Evolutionary conservation across 2,888 invertebrate species (phyloP), one percentile per base, ranked within the genome.

Genomic region (Polydrusus tereticollis): DNA sequence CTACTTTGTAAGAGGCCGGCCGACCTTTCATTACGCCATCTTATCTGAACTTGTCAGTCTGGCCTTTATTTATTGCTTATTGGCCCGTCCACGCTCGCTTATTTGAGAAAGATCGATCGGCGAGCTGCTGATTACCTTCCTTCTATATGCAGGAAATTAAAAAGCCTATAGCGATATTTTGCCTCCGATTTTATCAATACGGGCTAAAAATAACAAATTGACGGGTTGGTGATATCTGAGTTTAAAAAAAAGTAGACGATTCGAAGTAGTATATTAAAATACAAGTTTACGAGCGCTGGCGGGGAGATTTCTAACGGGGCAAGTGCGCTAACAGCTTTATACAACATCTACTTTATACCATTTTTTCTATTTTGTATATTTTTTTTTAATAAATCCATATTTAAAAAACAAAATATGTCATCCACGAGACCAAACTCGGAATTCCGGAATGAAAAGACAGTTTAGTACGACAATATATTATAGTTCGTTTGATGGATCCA

Each of bases 31-130:
- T 55, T 29, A 55, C 52, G 52, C 14, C 52, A 29, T 55, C 52
- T 55, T 55, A 55, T 55, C 52, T 55, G 52, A 55, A 55, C 52
- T 55, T 55, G 52, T 55, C 52, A 55, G 52, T 55, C 52, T 29
- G 29, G 18, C 52, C 52, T 55, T 55, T 55, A 55, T 55, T 55
- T 55, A 55, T 55, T 55, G 52, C 52, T 55, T 55, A 55, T 55
- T 55, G 52, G 52, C 52, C 52, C 52, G 52, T 55, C 52, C 16
- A 55, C 18, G 52, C 12, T 55, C 52, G 52, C 18, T 55, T 55
- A 29, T 55, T 55, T 33, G 52, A 26, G 18, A 55, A 33, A 55
- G 52, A 55, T 55, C 52, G 52, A 55, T 55, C 29, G 52, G 29
- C 29, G 12, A 16, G 23, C 14, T 29, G 52, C 23, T 55, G 29